A percentile compares a stretch with the other conserved stretches of the same genome.
Evolutionary conservation across 2,797 vertebrate species (phyloP).

Genomic region (Simalia tracyae): DNA sequence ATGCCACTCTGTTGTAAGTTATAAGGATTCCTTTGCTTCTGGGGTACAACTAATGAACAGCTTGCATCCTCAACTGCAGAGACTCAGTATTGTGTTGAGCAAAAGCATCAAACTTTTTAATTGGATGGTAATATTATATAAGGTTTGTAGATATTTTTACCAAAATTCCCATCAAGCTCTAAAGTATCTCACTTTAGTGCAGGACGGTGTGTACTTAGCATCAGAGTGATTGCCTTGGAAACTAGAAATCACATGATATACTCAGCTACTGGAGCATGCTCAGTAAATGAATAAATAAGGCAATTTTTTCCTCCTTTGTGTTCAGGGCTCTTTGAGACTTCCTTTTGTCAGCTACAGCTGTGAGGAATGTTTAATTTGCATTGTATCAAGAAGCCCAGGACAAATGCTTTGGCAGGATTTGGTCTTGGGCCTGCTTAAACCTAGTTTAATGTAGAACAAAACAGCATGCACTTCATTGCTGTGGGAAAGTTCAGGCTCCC

Average conservation of each 20-base stretch:
- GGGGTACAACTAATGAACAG: background rate
- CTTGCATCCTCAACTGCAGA: background rate
- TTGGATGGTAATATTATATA: background rate
- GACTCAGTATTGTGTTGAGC: background rate
- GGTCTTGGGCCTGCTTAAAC: slow-evolving; percentile 50
- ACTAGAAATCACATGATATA: slow-evolving; percentile 63
- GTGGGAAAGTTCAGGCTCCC: slow-evolving; percentile 76
- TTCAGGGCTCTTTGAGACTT: slow-evolving; percentile 64
- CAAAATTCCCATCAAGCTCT: background rate
- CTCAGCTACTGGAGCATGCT: slow-evolving; percentile 68
- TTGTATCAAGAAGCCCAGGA: slow-evolving; percentile 58
- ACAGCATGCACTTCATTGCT: slow-evolving; percentile 69
- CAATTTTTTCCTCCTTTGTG: slow-evolving; percentile 74
- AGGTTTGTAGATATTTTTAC: background rate
- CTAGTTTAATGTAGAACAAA: slow-evolving; percentile 64
- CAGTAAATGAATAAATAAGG: slow-evolving; percentile 74
- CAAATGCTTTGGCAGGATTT: slow-evolving; percentile 58
- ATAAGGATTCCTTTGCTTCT: background rate
- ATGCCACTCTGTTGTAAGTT: background rate
- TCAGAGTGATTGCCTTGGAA: slow-evolving; percentile 68
- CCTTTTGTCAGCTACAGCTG: slow-evolving; percentile 74
- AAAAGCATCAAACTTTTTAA: background rate
- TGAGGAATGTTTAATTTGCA: slow-evolving; percentile 68
- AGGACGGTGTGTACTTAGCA: slow-evolving; percentile 55
- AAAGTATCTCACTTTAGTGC: background rate